phyloP scores from a whole-genome alignment of 2,797 vertebrate species.

The Mallotus villosus region DNA sequence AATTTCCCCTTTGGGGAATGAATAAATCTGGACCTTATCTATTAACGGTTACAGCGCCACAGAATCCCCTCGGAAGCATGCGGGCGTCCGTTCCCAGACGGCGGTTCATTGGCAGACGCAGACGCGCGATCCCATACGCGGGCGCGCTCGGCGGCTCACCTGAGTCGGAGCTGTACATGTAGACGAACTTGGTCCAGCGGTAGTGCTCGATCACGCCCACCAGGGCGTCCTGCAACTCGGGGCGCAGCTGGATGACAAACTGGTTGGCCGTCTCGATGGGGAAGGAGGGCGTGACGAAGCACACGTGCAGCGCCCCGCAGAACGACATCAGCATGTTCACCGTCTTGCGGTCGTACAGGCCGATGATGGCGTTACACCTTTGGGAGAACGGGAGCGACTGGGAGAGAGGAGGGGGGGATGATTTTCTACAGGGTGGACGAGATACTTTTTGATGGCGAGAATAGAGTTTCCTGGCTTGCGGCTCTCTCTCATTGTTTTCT shows the following conservation, averaged over 20 bases:
- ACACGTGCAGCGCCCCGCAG: slow-evolving; percentile 95
- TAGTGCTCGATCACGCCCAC: slow-evolving; percentile 96
- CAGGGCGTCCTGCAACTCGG: slow-evolving; percentile 94
- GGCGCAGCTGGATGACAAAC: slow-evolving; percentile 97
- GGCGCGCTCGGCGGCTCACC: slow-evolving; percentile 65
- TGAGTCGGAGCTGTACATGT: slow-evolving; percentile 97
- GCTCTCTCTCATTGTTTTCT: no score
- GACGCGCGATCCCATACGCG: no score
- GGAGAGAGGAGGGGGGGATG: not conserved
- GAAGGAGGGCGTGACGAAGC: slow-evolving; percentile 97
- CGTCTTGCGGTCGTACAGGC: slow-evolving; percentile 94
- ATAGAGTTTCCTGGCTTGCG: no score
- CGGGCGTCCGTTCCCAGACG: no score
- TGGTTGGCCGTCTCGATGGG: slow-evolving; percentile 96
- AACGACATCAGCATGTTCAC: slow-evolving; percentile 99
- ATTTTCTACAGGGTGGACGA: no score
- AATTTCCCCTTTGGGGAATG: no score
- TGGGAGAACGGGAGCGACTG: slow-evolving; percentile 97
- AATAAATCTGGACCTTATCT: no score
- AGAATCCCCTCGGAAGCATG: no score
- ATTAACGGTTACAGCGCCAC: no score
- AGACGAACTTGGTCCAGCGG: slow-evolving; percentile 96
- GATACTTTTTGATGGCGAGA: slow-evolving; percentile 56
- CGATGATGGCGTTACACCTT: slow-evolving; percentile 99
- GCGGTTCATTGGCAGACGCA: no score